Conservation (phyloP, 2,113 vertebrate genomes). For the Trichechus manatus region DNA sequence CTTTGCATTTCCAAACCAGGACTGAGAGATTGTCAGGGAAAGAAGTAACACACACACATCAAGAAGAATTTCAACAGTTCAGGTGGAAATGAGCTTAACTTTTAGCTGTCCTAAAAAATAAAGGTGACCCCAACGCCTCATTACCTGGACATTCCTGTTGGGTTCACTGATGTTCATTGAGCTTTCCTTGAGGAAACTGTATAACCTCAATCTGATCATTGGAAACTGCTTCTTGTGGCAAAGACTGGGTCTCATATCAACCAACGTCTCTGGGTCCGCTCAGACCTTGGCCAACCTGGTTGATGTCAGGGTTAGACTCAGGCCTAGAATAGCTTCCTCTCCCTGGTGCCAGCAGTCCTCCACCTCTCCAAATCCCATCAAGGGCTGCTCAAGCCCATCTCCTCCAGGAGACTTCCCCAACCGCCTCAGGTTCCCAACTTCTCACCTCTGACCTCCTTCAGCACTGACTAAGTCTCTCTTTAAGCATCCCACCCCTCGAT, state of each 20-base stretch:
- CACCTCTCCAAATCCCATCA: not conserved
- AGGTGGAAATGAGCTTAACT: not conserved
- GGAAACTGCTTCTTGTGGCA: not conserved
- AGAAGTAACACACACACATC: not conserved
- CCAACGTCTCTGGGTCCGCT: not conserved
- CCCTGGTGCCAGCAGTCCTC: not conserved
- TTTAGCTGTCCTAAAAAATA: not conserved
- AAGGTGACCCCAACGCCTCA: not conserved
- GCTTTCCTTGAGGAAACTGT: not conserved
- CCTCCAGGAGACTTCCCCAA: not conserved
- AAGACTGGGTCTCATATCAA: not conserved
- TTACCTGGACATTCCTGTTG: not conserved
- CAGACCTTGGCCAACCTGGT: not conserved
- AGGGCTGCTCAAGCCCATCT: not conserved
- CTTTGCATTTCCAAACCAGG: not conserved
- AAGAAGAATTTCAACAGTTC: not conserved
- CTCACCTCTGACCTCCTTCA: not conserved
- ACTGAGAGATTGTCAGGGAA: not conserved
- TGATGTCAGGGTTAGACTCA: not conserved
- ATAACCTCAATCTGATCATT: not conserved
- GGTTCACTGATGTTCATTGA: not conserved
- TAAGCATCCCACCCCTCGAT: not conserved
- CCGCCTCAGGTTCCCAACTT: not conserved
- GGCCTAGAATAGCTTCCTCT: not conserved
- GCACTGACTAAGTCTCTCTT: not conserved